A percentile compares a stretch with the other conserved stretches of the same genome.
phyloP scores from a whole-genome alignment of 2,797 vertebrate species.

The Coregonus suidteri region DNA sequence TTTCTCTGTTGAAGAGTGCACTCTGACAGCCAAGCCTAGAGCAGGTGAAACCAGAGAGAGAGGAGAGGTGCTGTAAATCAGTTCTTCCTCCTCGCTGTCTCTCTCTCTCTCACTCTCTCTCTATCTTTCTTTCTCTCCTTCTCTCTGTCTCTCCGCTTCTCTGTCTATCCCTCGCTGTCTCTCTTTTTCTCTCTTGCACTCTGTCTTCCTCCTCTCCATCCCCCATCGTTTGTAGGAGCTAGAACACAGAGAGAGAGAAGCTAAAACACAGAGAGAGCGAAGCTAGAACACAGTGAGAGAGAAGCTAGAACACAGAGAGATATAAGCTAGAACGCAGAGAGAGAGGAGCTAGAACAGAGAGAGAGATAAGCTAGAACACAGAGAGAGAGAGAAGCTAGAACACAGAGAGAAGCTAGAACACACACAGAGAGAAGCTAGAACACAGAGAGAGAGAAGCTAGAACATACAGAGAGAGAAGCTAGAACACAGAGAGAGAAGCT shows the following conservation, averaged over 20 bases:
- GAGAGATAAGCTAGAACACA: too few species aligned
- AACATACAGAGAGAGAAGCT: too few species aligned
- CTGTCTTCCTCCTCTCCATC: conserved; percentile 37
- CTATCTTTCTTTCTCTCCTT: conserved; percentile 9
- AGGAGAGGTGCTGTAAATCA: not conserved
- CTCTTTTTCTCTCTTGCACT: conserved; percentile 27
- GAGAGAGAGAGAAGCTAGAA: too few species aligned
- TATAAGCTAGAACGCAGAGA: too few species aligned
- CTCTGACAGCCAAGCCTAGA: conserved; percentile 21
- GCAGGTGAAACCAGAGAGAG: conserved; percentile 29
- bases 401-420: too few species aligned
- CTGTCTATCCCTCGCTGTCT: conserved; percentile 3
- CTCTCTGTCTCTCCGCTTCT: conserved; percentile 6
- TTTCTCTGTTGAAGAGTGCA: conserved; percentile 8
- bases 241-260: conserved; percentile 46
- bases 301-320: too few species aligned
- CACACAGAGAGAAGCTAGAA: too few species aligned
- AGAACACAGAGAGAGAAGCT: too few species aligned
- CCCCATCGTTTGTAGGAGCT: conserved; percentile 8
- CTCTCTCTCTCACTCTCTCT: not conserved
- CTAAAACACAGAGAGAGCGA: not conserved
- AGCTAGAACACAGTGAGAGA: too few species aligned
- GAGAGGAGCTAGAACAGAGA: too few species aligned
- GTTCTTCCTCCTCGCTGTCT: conserved; percentile 11
- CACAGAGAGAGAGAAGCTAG: too few species aligned